These are phyloP conservation scores for Plecotus auritus DNA, from an alignment of 2,113 vertebrate species.

Conservation along the genomic window DNA sequence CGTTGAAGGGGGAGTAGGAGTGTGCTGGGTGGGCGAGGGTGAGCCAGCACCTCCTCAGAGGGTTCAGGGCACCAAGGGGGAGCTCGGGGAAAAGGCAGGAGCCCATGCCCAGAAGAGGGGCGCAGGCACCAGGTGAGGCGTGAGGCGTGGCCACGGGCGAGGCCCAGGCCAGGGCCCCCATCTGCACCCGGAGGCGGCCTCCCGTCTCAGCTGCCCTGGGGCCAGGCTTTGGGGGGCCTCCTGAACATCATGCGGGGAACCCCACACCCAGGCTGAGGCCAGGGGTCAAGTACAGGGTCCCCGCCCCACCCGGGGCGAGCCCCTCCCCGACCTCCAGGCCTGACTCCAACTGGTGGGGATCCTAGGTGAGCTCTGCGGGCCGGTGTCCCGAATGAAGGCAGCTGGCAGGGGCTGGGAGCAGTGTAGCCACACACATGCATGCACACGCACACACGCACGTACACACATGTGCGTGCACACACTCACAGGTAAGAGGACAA, in stretches of 20 bases:
- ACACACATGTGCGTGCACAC: no score
- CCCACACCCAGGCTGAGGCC: neutral
- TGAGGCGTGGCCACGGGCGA: neutral
- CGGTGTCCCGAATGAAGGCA: neutral
- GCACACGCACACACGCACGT: no score
- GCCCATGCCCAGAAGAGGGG: neutral
- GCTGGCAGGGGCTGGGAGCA: neutral
- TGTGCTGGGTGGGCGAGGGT: neutral
- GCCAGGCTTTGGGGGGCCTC: neutral
- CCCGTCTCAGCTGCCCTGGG: neutral
- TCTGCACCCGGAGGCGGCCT: neutral
- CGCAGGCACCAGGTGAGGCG: neutral
- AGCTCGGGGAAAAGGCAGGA: neutral
- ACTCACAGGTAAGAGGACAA: rapidly evolving
- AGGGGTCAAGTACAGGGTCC: neutral
- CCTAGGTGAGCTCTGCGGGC: neutral
- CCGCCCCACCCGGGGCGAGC: neutral
- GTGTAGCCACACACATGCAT: neutral
- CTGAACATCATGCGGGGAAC: neutral
- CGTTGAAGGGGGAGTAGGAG: neutral
- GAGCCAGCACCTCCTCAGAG: neutral
- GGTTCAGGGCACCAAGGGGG: neutral
- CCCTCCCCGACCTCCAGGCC: neutral
- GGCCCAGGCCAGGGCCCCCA: neutral
- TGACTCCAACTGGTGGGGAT: neutral